These are phyloP conservation scores for Porites evermanni DNA, from an alignment of 92 coral and sea anemone species.

Conservation along the genomic window DNA sequence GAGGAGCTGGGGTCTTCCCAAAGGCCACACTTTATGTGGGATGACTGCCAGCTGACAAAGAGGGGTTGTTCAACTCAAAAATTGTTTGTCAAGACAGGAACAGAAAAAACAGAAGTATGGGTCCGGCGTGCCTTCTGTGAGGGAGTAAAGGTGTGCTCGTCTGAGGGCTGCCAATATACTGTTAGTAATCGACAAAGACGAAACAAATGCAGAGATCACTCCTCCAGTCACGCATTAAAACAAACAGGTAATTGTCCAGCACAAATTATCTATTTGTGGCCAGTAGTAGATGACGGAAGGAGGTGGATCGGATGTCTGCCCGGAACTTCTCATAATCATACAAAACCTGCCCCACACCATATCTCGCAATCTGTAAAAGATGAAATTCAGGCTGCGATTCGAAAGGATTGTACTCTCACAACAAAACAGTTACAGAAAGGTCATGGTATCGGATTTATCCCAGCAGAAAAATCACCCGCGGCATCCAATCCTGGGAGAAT, in stretches of 20 bases:
- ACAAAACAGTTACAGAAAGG: constrained; percentile 53
- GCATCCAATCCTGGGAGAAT: constrained; percentile 51
- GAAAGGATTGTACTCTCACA: constrained; percentile 35
- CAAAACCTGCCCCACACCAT: constrained; percentile 40
- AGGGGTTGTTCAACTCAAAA: constrained; percentile 34
- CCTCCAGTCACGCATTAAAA: not conserved
- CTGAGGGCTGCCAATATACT: constrained; percentile 43
- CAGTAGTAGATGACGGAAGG: constrained; percentile 56
- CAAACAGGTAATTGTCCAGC: constrained; percentile 36
- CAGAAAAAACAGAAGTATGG: constrained; percentile 8
- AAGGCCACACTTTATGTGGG: constrained; percentile 57
- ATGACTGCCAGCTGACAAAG: constrained; percentile 46
- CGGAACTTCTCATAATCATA: constrained; percentile 37
- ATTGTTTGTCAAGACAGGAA: constrained; percentile 1
- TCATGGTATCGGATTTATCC: constrained; percentile 39
- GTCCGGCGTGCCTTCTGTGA: constrained; percentile 51
- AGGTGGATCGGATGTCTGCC: constrained; percentile 59
- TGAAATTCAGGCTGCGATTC: constrained; percentile 39
- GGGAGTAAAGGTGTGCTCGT: constrained; percentile 46
- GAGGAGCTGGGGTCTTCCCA: constrained; percentile 43
- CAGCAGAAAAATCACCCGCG: constrained; percentile 55
- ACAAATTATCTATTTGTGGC: constrained; percentile 49
- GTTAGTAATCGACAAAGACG: constrained; percentile 58
- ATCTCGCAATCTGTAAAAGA: constrained; percentile 50
- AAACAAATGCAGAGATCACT: constrained; percentile 55